Evolutionary conservation across 2,888 invertebrate species (phyloP), one percentile per base, ranked within the genome.

Genomic region (Galeruca laticollis): DNA sequence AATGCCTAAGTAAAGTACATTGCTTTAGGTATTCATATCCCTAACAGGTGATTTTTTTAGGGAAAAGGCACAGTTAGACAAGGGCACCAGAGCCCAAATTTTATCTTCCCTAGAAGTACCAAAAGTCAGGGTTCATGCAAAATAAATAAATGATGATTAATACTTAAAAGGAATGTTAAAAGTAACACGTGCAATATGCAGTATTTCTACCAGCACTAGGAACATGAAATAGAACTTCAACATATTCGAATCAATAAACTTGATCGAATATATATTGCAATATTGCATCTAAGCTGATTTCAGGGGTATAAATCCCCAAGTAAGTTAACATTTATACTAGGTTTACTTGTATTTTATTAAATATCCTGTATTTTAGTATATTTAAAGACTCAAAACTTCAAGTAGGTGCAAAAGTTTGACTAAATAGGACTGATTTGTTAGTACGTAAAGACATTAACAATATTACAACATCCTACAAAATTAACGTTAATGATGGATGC

Each of bases 311-410:
- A 10, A 15, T 60, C 26, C 26, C 43, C 11, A 60, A 60, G 60
- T 60, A 47, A 75, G 69, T 65, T 35, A 35, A 35, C 8, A 9
- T 5, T 40, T n/a, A n/a, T n/a, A n/a, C n/a, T n/a, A n/a, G n/a
- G n/a, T n/a, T n/a, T n/a, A n/a, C n/a, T n/a, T n/a, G n/a, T n/a
- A n/a, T n/a, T n/a, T n/a, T n/a, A n/a, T n/a, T n/a, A n/a, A 40
- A n/a, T n/a, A 3, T 2, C 5, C n/a, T 11, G 40, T 40, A 40
- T 40, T 40, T n/a, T 40, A 40, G 40, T n/a, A 40, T 40, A n/a
- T n/a, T 40, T 5, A 40, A 40, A 5, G n/a, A 13, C 4, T 40
- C 40, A 40, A 40, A 0, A 40, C 11, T 40, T 11, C 11, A 40
- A 40, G 40, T 40, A 13, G 40, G 40, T n/a, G n/a, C 40, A 40